Conservation (phyloP, 2,888 invertebrate genomes). For the Sussaba pulchella region DNA sequence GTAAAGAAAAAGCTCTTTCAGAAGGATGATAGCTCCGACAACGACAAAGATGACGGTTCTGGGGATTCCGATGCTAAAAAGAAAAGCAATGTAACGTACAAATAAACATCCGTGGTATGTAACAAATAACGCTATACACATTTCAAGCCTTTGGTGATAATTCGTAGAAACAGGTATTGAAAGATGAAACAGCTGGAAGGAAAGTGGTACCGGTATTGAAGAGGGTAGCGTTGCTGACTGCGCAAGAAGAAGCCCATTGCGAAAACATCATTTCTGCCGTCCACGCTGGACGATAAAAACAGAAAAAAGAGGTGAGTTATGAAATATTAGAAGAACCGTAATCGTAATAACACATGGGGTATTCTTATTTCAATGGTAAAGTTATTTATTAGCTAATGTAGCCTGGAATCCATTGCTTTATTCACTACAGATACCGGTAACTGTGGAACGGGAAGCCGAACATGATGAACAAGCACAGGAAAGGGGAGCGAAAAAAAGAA, state of each 20-base stretch:
- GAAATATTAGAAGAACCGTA: constrained; percentile 21
- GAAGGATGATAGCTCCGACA: background rate
- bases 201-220: constrained; percentile 1
- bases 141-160: background rate
- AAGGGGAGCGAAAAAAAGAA: background rate
- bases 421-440: no score
- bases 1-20: constrained; percentile 5
- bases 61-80: background rate
- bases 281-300: constrained; percentile 2
- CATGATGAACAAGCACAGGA: background rate
- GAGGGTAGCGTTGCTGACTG: constrained; percentile 2
- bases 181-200: background rate
- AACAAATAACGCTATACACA: background rate
- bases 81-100: background rate
- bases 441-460: no score
- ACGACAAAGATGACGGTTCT: background rate
- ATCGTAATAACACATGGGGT: constrained; percentile 6
- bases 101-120: background rate
- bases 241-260: background rate
- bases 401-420: no score
- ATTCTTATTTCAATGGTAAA: constrained; percentile 12
- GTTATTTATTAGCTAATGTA: constrained; percentile 5
- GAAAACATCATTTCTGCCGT: background rate
- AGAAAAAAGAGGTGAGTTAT: background rate
- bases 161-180: constrained; percentile 6